Conservation (phyloP, 2,113 vertebrate species). For the Atlantisia rogersi region DNA sequence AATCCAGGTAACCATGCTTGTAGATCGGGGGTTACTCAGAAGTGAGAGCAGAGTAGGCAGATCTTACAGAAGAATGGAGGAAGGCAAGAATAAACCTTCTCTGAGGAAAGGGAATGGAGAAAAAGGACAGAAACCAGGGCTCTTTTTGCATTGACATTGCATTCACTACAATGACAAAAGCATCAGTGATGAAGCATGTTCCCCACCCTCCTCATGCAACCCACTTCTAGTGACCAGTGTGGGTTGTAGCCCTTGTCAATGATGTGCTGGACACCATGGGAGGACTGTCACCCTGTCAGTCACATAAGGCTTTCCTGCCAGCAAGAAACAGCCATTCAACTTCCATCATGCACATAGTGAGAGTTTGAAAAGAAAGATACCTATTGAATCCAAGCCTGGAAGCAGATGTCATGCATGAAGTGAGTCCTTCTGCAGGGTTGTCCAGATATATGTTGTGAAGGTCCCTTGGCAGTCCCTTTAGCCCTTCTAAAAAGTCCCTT, state of each 20-base stretch:
- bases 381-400: background rate
- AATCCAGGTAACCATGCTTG: background rate
- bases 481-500: no score
- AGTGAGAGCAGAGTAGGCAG: background rate
- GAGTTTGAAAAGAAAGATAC: background rate
- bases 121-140: background rate
- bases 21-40: background rate
- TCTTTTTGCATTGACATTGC: background rate
- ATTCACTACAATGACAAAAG: background rate
- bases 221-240: background rate
- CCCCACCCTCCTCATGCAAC: background rate
- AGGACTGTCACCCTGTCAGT: background rate
- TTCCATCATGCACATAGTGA: accelerated
- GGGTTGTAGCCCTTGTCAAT: background rate
- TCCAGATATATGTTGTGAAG: background rate
- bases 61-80: background rate
- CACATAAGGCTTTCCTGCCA: background rate
- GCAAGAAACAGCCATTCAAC: background rate
- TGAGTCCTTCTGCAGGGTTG: background rate
- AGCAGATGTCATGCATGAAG: background rate
- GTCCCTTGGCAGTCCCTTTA: no score
- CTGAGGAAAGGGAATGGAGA: background rate
- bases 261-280: background rate
- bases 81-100: background rate
- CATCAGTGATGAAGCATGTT: background rate